These are phyloP conservation scores for Unio delphinus DNA, from an alignment of 2,888 invertebrate species.

Conservation along the genomic window DNA sequence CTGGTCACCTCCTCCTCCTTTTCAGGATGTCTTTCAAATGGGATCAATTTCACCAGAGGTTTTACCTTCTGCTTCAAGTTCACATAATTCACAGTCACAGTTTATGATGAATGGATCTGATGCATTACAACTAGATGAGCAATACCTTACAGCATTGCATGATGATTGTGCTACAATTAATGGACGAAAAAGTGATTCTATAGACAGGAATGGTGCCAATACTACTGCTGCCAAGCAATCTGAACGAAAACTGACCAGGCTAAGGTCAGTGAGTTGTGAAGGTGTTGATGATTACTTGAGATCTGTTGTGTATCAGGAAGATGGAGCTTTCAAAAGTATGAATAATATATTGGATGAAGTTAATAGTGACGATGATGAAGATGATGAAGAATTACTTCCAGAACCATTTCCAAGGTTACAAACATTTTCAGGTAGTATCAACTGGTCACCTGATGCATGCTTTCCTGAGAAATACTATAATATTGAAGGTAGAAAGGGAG, in stretches of 20 bases:
- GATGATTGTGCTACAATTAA: no score
- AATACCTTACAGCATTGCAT: no score
- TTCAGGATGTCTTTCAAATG: conserved; percentile 13
- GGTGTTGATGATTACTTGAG: conserved; percentile 54
- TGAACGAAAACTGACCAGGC: conserved; percentile 21
- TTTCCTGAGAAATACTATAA: conserved; percentile 40
- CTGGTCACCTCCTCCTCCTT: conserved; percentile 39
- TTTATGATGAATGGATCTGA: no score
- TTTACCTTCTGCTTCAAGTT: no score
- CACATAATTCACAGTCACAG: no score
- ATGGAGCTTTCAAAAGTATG: conserved; percentile 28
- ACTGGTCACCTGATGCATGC: conserved; percentile 17
- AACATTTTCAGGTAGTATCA: conserved; percentile 49
- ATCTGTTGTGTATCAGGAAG: conserved; percentile 30
- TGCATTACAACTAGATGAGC: no score
- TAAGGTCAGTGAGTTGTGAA: conserved; percentile 58
- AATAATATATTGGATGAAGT: conserved; percentile 20
- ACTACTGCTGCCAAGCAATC: background rate
- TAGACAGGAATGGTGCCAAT: no score
- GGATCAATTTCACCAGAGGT: background rate
- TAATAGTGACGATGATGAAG: conserved; percentile 22
- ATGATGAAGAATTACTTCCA: conserved; percentile 33
- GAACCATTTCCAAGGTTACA: conserved; percentile 56
- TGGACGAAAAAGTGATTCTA: no score
- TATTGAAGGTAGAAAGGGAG: conserved; percentile 42